Evolutionary conservation across 2,888 invertebrate species (phyloP).

Genomic region (Erpobdella octoculata): DNA sequence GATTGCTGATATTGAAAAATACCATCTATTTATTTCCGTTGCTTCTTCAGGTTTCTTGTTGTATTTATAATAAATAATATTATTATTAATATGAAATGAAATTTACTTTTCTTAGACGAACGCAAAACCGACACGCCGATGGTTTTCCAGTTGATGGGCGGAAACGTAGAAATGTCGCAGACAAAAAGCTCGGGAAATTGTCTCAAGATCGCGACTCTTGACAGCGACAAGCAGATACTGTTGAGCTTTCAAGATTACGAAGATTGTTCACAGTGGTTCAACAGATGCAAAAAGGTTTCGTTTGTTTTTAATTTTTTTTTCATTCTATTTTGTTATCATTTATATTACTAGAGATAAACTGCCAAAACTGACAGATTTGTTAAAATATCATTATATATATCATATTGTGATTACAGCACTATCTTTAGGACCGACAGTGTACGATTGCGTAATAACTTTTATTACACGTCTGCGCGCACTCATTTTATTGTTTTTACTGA

Average conservation of each 20-base stretch:
- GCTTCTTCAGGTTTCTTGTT: background rate
- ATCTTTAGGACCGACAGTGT: no score
- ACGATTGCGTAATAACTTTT: no score
- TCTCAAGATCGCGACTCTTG: slow-evolving; percentile 47
- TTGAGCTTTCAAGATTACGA: slow-evolving; percentile 45
- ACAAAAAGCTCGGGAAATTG: slow-evolving; percentile 47
- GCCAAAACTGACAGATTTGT: no score
- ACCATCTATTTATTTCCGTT: background rate
- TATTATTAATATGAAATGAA: background rate
- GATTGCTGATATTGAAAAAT: background rate
- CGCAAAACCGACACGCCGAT: slow-evolving; percentile 43
- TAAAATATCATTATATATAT: no score
- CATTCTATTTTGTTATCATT: background rate
- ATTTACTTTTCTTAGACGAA: slow-evolving; percentile 35
- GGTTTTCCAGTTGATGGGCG: slow-evolving; percentile 49
- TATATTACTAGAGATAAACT: no score
- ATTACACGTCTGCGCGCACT: no score
- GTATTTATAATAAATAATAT: background rate
- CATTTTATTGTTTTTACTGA: no score
- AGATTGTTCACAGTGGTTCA: slow-evolving; percentile 48
- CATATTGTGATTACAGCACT: no score
- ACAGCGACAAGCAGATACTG: slow-evolving; percentile 47
- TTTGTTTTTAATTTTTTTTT: background rate
- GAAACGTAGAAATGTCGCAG: slow-evolving; percentile 48
- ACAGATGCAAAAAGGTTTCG: slow-evolving; percentile 49